Percentiles rank a stretch among this genome's conserved stretches.
Conservation (phyloP, 35 echinoderm and acorn worm genomes). For the Lytechinus variegatus region DNA sequence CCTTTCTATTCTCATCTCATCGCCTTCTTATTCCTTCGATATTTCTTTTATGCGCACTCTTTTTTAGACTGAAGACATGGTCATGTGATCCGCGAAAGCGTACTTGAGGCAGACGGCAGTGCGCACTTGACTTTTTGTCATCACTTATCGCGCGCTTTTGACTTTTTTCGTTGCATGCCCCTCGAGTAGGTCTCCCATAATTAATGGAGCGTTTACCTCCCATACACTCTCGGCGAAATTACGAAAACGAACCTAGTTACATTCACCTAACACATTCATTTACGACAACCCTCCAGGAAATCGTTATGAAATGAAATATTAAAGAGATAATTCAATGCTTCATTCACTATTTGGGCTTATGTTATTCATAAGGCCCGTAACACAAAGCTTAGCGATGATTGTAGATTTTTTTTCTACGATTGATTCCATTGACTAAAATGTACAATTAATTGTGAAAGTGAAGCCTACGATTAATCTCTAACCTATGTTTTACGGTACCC, state of each 20-base stretch:
- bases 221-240: neutral
- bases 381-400: no score
- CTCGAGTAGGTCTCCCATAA: neutral
- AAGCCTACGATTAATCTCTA: no score
- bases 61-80: neutral
- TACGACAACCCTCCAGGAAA: neutral
- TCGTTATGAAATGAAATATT: neutral
- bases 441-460: no score
- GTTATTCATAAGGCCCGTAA: no score
- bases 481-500: no score
- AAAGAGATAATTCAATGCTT: neutral
- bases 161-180: neutral
- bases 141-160: conserved; percentile 9
- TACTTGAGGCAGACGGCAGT: neutral
- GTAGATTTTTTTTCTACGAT: no score
- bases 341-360: no score
- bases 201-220: neutral
- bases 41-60: neutral
- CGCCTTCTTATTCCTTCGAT: no score
- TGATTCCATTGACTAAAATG: no score
- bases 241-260: neutral
- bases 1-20: no score
- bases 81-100: neutral
- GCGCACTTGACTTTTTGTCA: neutral
- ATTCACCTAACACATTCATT: neutral